Base-by-base conservation (phyloP, 2,113 vertebrate species). In the Cyanocitta stelleri region DNA sequence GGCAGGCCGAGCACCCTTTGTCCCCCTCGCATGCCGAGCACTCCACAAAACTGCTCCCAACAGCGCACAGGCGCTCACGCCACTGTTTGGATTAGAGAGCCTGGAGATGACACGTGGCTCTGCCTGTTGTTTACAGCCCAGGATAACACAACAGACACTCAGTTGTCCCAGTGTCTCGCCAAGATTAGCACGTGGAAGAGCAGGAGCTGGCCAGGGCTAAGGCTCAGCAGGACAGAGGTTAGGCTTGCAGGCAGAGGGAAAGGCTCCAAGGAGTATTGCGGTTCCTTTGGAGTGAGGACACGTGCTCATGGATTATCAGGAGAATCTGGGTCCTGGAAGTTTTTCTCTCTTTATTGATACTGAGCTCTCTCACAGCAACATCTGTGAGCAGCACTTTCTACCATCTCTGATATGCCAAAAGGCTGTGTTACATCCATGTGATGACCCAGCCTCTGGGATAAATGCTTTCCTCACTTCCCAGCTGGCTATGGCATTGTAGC, bases 181-280 rank as follows among this genome's bases (percentile, higher is more conserved):
- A 97, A 96, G 93, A 96, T 94, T 63, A 95, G 95, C 96, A 96
- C 67, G 63, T 97, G 95, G 96, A 95, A 83, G 87, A 96, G 89
- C 89, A 96, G 93, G 94, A 96, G 94, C 89, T 94, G 95, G 95
- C 93, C 80, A 23, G 62, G 80, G 78, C 58, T 29, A 8, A 91
- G 77, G 78, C 89, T 76, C 87, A 83, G 94, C 91, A 76, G 93
- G 93, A 95, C 49, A 66, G 94, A 78, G 87, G 91, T 95, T 78
- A 93, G 85, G 62, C 67, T 85, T 85, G 91, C 22, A 35, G 93
- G 91, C 58, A 90, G 71, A 80, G 67, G 67, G 78, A 77, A 95
- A 62, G 19, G 87, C 78, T 97, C 91, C 59, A 30, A 89, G 87
- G 81, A 96, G 87, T 3, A 3, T 0, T 87, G 81, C 4, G 7